A percentile compares a stretch with the other conserved stretches of the same genome.
Evolutionary conservation across 2,888 invertebrate genomes (phyloP).

Genomic region (Philaethria dido): DNA sequence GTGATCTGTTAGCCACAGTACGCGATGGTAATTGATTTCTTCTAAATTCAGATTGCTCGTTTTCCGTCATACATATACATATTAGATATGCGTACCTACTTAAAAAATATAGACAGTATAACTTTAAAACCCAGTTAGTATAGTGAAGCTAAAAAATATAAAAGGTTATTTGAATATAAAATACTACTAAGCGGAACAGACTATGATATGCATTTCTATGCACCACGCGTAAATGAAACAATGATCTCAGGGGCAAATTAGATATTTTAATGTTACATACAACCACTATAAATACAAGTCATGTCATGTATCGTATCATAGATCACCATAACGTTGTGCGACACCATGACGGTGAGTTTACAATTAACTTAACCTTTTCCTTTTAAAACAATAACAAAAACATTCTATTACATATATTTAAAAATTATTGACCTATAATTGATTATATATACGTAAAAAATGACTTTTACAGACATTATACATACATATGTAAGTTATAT

Average conservation of each 20-base stretch:
- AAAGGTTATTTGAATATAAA: neutral
- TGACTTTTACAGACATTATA: too few relatives aligned
- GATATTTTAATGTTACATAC: constrained; percentile 7
- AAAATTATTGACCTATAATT: too few relatives aligned
- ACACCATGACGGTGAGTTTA: constrained; percentile 20
- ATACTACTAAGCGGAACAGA: neutral
- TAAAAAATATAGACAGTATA: too few relatives aligned
- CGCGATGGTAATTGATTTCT: too few relatives aligned
- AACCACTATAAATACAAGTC: constrained; percentile 14
- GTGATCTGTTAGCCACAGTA: too few relatives aligned
- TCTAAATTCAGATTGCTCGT: too few relatives aligned
- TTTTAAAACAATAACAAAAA: neutral
- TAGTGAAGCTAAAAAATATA: too few relatives aligned
- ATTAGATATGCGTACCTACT: too few relatives aligned
- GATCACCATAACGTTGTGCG: constrained; percentile 9
- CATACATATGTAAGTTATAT: too few relatives aligned
- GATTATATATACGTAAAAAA: too few relatives aligned
- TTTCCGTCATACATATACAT: too few relatives aligned
- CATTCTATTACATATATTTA: neutral
- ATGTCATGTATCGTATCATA: neutral
- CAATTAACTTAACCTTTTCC: neutral
- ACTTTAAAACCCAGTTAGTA: too few relatives aligned
- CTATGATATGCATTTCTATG: constrained; percentile 13
- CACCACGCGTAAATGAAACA: constrained; percentile 14
- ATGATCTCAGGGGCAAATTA: constrained; percentile 23